Evolutionary conservation across 2,113 vertebrate species (phyloP).

Genomic region (Vireo altiloquus): DNA sequence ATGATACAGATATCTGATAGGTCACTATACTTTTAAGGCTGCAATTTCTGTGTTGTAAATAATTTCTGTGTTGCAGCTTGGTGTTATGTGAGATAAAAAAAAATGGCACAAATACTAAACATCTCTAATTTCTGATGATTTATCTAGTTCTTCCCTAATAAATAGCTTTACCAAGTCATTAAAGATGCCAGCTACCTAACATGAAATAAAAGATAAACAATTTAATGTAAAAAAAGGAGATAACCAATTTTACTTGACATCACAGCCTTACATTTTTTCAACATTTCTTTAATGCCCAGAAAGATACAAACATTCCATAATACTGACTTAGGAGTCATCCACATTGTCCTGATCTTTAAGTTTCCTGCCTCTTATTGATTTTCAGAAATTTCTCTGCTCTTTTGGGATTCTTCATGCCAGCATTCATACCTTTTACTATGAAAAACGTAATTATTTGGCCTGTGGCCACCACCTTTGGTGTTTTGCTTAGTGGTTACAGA

Average conservation of each 20-base stretch:
- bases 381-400: neutral
- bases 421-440: neutral
- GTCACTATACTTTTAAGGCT: neutral
- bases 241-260: neutral
- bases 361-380: neutral
- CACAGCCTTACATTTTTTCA: neutral
- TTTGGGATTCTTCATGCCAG: neutral
- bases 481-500: neutral
- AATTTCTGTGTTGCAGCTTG: neutral
- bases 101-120: neutral
- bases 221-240: neutral
- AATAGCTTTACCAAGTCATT: neutral
- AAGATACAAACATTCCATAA: neutral
- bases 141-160: neutral
- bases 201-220: neutral
- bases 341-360: neutral
- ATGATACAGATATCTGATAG: neutral
- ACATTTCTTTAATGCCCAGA: neutral
- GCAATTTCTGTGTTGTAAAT: neutral
- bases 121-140: neutral
- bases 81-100: neutral
- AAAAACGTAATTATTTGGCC: neutral
- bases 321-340: neutral
- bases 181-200: neutral
- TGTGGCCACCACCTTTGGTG: neutral